Evolutionary conservation across 2,113 vertebrate species (phyloP).

Genomic region (Telmatochromis sp.): DNA sequence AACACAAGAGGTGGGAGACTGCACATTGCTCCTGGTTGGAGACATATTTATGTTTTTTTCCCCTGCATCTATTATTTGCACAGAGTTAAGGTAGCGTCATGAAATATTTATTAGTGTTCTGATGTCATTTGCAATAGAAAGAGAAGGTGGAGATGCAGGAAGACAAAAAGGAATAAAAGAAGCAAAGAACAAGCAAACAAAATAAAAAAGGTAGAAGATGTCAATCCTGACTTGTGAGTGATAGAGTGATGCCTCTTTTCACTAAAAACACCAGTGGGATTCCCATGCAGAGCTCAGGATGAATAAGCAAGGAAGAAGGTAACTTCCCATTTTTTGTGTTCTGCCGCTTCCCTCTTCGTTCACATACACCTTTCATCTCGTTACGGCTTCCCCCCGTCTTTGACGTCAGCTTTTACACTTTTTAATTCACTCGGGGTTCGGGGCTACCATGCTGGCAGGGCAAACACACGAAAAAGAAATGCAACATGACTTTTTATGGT

Average conservation of each 20-base stretch:
- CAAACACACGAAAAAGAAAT: not conserved
- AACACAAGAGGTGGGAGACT: not conserved
- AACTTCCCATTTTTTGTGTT: not conserved
- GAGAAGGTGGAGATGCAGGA: not conserved
- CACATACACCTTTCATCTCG: not conserved
- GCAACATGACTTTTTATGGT: not conserved
- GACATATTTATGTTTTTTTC: conserved; percentile 26
- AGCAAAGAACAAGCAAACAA: not conserved
- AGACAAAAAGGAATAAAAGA: not conserved
- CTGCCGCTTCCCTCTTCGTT: not conserved
- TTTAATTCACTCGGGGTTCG: not conserved
- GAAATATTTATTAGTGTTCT: conserved; percentile 50
- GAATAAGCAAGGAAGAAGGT: not conserved
- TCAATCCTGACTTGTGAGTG: not conserved
- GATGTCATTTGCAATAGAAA: conserved; percentile 31
- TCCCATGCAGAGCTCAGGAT: not conserved
- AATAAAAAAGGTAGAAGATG: not conserved
- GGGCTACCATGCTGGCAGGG: not conserved
- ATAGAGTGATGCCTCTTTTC: conserved; percentile 27
- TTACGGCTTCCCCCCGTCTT: not conserved
- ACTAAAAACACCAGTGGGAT: conserved; percentile 23
- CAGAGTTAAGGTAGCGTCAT: conserved; percentile 26
- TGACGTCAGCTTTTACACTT: not conserved
- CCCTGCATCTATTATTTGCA: conserved; percentile 44
- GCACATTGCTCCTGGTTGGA: not conserved